phyloP scores from a whole-genome alignment of 1,140 invertebrate species.

The Musca vetustissima region DNA sequence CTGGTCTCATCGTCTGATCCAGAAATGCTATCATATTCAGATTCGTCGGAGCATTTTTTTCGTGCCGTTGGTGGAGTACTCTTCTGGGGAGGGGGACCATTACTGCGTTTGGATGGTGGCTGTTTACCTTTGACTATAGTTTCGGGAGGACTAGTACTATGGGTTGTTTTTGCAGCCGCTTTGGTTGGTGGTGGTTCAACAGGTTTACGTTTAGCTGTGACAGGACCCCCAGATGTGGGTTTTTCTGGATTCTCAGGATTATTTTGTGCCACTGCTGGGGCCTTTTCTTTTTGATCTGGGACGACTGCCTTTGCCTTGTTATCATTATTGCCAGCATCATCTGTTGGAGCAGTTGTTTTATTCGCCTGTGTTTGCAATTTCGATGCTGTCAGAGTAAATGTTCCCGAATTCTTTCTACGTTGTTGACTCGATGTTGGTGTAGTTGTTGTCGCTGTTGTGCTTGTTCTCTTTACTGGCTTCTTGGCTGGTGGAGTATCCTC shows the following conservation, averaged over 20 bases:
- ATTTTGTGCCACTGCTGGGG: background rate
- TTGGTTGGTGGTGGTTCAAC: background rate
- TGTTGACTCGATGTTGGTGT: background rate
- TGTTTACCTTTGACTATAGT: conserved; percentile 5
- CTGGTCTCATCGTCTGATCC: conserved; percentile 29
- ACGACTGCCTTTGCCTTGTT: background rate
- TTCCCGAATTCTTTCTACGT: background rate
- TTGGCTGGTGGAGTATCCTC: conserved; percentile 52
- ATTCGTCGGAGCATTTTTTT: conserved; percentile 44
- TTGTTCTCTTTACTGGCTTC: conserved; percentile 47
- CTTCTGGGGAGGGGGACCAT: background rate
- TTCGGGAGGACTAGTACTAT: background rate
- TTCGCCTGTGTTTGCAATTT: background rate
- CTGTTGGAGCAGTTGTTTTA: background rate
- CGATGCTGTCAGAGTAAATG: background rate
- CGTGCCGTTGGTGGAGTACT: conserved; percentile 14
- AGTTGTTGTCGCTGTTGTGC: conserved; percentile 12
- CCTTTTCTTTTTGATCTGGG: no score
- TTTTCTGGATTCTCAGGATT: background rate
- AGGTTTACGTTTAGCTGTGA: background rate
- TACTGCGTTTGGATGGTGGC: background rate
- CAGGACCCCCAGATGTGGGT: background rate
- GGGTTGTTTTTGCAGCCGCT: background rate
- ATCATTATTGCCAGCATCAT: background rate
- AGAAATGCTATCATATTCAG: conserved; percentile 41